Evolutionary conservation across 1,140 invertebrate genomes (phyloP), one percentile per base, ranked within the genome.

Genomic region (Akabosia matsudoensis): DNA sequence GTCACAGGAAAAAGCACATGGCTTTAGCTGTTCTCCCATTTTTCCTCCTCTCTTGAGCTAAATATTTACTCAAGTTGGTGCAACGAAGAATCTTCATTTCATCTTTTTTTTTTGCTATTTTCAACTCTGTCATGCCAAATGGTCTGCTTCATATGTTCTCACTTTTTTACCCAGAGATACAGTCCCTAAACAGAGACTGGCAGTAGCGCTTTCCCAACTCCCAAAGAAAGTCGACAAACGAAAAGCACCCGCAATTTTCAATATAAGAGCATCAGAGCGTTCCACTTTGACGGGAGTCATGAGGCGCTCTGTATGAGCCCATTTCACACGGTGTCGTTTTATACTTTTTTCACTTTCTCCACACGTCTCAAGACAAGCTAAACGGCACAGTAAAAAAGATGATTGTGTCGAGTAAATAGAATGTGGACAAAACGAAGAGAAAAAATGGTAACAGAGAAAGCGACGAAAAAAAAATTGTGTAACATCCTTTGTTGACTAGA

Each of bases 401-500:
- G 37, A 7, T 7, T 10, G 37, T 45, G 37, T 45, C 37, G 37
- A 45, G 37, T 45, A 18, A 18, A 67, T 24, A 22, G 54, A 22
- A 61, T 4, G 54, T 3, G 54, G 54, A 24, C 54, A 3, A 31
- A 14, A 31, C 26, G 31, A 31, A 30, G 28, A 67, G 61, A 31
- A 67, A 67, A 67, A 28, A 30, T 67, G 61, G 61, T 67, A 67
- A 67, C 61, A 67, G 61, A 67, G 61, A 30, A 30, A 67, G 24
- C 31, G 3, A n/a, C n/a, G n/a, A n/a, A n/a, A n/a, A 67, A 67
- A 67, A 67, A 30, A 67, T 67, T 67, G 61, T 67, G 61, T 67
- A 67, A 67, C 61, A 67, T 67, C 61, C 61, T 67, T 67, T 67
- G 61, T 67, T 67, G 61, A 67, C 61, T 67, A 30, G 61, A n/a